Evolutionary conservation across 2,888 invertebrate genomes (phyloP).

Genomic region (Standfussiana lucernea): DNA sequence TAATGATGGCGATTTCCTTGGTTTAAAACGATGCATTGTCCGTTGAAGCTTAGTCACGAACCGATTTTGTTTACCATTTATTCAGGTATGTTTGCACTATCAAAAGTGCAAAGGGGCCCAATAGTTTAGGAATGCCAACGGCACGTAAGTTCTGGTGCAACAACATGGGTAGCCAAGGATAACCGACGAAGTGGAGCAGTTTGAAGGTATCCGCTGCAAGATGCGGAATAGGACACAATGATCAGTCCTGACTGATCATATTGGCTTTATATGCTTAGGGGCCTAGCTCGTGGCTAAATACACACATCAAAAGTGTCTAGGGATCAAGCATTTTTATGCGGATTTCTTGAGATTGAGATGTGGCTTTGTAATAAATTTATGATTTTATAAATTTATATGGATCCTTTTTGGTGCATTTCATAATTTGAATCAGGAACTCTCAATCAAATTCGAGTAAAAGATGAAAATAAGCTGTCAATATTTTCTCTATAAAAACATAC

Average conservation of each 20-base stretch:
- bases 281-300: too few relatives aligned
- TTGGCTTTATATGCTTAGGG: not conserved
- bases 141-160: not conserved
- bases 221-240: not conserved
- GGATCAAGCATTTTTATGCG: too few relatives aligned
- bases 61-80: not conserved
- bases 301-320: too few relatives aligned
- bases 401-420: too few relatives aligned
- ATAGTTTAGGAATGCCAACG: not conserved
- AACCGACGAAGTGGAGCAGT: not conserved
- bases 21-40: conserved; percentile 28
- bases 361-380: too few relatives aligned
- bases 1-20: not conserved
- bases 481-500: too few relatives aligned
- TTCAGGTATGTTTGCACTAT: conserved; percentile 9
- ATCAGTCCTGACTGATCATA: not conserved
- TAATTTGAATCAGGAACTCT: too few relatives aligned
- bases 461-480: too few relatives aligned
- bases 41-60: conserved; percentile 18
- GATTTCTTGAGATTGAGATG: too few relatives aligned
- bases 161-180: too few relatives aligned
- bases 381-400: too few relatives aligned
- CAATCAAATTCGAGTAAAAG: too few relatives aligned
- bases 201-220: not conserved
- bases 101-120: not conserved